Conservation (phyloP, 92 coral and sea anemone genomes). For the Pocillopora grandis region DNA sequence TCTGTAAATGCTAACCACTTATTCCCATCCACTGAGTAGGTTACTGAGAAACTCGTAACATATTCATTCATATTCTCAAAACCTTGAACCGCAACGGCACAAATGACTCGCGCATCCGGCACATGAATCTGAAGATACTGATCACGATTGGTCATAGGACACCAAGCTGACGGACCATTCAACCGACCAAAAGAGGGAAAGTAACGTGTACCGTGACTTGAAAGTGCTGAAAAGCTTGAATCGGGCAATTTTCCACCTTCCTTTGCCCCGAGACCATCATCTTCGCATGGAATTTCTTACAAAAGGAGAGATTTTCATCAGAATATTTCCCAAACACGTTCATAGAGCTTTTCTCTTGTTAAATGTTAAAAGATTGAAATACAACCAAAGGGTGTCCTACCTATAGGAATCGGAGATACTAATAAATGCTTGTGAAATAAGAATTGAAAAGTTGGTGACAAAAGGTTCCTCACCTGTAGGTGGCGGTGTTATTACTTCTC, state of each 20-base stretch:
- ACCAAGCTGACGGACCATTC: constrained; percentile 11
- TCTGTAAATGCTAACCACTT: background rate
- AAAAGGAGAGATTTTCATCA: background rate
- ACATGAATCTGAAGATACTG: constrained; percentile 17
- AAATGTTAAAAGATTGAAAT: too few relatives aligned
- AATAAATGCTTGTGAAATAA: too few relatives aligned
- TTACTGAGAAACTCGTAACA: background rate
- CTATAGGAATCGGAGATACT: too few relatives aligned
- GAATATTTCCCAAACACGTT: background rate
- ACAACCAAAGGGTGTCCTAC: too few relatives aligned
- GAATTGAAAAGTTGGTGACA: too few relatives aligned
- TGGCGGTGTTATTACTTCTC: too few relatives aligned
- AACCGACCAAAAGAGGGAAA: constrained; percentile 16
- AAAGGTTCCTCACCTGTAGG: too few relatives aligned
- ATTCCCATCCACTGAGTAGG: background rate
- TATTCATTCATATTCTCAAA: background rate
- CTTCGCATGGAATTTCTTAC: constrained; percentile 22
- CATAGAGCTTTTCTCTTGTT: too few relatives aligned
- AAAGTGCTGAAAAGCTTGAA: background rate
- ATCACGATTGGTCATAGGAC: background rate
- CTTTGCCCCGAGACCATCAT: constrained; percentile 5
- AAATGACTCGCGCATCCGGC: constrained; percentile 13
- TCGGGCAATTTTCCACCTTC: constrained; percentile 13
- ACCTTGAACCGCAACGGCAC: constrained; percentile 23
- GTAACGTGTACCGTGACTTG: background rate